Conservation (phyloP, 2,888 invertebrate species). For the Tetropium fuscum region DNA sequence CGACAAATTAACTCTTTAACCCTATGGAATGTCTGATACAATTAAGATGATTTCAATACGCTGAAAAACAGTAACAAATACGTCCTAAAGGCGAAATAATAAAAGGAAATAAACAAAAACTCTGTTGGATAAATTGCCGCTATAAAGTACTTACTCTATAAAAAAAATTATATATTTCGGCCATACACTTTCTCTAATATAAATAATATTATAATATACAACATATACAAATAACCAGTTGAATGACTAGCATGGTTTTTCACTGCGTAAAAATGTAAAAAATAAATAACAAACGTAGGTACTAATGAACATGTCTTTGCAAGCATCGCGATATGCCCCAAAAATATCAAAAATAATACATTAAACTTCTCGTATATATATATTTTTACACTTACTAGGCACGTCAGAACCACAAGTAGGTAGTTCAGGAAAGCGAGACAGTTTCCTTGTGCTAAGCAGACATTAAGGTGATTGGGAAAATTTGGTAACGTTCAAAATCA, state of each 20-base stretch:
- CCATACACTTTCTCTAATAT: conserved; percentile 44
- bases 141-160: conserved; percentile 14
- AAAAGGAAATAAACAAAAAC: conserved; percentile 16
- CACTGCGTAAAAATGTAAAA: conserved; percentile 58
- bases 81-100: conserved; percentile 14
- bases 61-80: conserved; percentile 11
- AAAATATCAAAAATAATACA: conserved; percentile 46
- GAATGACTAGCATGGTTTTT: conserved; percentile 65
- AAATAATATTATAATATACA: conserved; percentile 60
- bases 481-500: too few relatives aligned
- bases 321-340: conserved; percentile 16
- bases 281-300: conserved; percentile 58
- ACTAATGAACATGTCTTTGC: conserved; percentile 41
- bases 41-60: background rate
- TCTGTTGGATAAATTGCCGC: conserved; percentile 25
- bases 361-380: conserved; percentile 33
- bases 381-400: conserved; percentile 16
- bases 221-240: conserved; percentile 62
- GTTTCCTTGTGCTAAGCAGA: too few relatives aligned
- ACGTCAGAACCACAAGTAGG: conserved; percentile 13
- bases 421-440: too few relatives aligned
- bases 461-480: too few relatives aligned
- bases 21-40: conserved; percentile 26
- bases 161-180: conserved; percentile 24
- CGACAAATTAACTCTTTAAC: conserved; percentile 21